Percentiles rank a stretch among this genome's conserved stretches.
These are phyloP conservation scores for Aphis gossypii DNA, from an alignment of 1,140 invertebrate genomes.

Conservation along the genomic window DNA sequence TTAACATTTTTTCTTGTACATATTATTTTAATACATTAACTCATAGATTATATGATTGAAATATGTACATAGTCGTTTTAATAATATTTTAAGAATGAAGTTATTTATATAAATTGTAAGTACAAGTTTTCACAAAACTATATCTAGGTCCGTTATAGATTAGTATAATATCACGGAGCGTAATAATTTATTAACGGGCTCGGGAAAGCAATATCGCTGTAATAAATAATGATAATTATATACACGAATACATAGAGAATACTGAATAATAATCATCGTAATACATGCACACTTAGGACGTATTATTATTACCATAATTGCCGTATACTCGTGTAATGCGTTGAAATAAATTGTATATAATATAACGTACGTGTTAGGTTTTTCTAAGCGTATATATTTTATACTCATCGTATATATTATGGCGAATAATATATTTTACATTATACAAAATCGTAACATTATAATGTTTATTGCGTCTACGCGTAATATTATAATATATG, in stretches of 20 bases:
- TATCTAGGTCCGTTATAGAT: neutral
- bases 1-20: neutral
- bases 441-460: neutral
- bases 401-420: neutral
- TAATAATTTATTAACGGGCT: constrained; percentile 8
- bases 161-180: neutral
- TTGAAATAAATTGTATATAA: neutral
- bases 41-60: neutral
- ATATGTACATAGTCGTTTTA: no score
- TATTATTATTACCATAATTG: constrained; percentile 2
- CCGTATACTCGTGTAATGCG: neutral
- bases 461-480: neutral
- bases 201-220: neutral
- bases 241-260: neutral
- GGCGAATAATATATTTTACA: neutral
- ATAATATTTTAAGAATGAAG: neutral
- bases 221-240: constrained; percentile 10
- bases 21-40: neutral
- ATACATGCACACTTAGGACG: neutral
- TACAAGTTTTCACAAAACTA: neutral
- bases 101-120: neutral
- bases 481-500: neutral
- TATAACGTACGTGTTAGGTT: neutral
- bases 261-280: constrained; percentile 4
- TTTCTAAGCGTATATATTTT: neutral